Conservation (phyloP, 2,888 invertebrate genomes). For the Trichogramma evanescens region DNA sequence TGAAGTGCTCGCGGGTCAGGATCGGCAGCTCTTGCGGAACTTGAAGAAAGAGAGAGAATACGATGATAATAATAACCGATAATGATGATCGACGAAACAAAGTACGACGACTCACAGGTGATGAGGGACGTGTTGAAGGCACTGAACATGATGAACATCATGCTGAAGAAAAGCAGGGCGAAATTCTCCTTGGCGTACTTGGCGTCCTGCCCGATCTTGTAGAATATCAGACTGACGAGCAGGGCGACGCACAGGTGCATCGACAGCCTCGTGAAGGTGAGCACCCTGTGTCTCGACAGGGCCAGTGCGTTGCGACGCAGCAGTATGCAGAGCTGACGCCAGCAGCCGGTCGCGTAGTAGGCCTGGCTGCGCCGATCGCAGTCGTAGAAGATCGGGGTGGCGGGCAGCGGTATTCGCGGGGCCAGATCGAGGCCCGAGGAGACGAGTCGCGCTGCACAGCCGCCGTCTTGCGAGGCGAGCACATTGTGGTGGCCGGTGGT, state of each 20-base stretch:
- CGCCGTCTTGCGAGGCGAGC: background rate
- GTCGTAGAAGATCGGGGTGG: conserved; percentile 29
- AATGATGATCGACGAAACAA: background rate
- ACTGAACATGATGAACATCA: conserved; percentile 91
- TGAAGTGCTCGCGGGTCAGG: conserved; percentile 75
- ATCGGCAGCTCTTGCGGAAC: conserved; percentile 80
- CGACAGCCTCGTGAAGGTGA: conserved; percentile 68
- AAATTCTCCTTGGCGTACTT: conserved; percentile 76
- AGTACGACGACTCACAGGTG: conserved; percentile 66
- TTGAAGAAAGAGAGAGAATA: conserved; percentile 41
- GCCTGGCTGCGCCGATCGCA: conserved; percentile 28
- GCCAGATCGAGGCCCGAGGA: background rate
- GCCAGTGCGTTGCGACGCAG: conserved; percentile 58
- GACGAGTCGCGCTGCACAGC: background rate
- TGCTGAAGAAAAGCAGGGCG: conserved; percentile 82
- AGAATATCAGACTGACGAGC: conserved; percentile 76
- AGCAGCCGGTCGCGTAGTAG: conserved; percentile 55
- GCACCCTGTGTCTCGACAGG: conserved; percentile 61
- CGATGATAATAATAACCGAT: too few relatives aligned
- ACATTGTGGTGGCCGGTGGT: conserved; percentile 37
- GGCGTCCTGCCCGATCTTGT: conserved; percentile 80
- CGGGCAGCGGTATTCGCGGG: conserved; percentile 17
- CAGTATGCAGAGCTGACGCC: conserved; percentile 55
- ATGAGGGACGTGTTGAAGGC: conserved; percentile 85
- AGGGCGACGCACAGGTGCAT: conserved; percentile 77